These are phyloP conservation scores for Manduca sexta DNA, from an alignment of 1,140 invertebrate genomes.

Conservation along the genomic window DNA sequence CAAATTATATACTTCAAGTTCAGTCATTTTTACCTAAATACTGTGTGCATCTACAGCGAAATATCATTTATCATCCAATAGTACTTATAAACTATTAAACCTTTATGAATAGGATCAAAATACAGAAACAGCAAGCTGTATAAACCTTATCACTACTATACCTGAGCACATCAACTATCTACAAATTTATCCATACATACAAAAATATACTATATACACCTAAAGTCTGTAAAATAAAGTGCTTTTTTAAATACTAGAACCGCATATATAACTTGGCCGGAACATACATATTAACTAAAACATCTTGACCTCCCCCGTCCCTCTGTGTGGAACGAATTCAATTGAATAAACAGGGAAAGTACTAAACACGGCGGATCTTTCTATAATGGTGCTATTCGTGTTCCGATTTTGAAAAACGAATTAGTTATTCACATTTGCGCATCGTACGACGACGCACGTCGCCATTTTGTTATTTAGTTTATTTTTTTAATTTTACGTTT, in stretches of 20 bases:
- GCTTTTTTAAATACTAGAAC: conserved; percentile 8
- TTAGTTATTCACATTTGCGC: conserved; percentile 51
- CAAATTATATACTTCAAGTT: too few relatives aligned
- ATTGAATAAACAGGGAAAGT: background rate
- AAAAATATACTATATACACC: background rate
- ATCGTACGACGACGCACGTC: conserved; percentile 24
- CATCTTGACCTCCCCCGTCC: conserved; percentile 24
- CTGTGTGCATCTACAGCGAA: too few relatives aligned
- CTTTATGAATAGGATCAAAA: background rate
- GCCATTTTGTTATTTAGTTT: conserved; percentile 35
- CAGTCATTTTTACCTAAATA: too few relatives aligned
- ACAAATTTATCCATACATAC: background rate
- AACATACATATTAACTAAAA: conserved; percentile 16
- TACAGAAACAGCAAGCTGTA: conserved; percentile 13
- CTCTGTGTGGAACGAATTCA: background rate
- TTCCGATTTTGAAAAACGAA: conserved; percentile 53
- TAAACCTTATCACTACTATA: conserved; percentile 46
- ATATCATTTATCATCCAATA: too few relatives aligned
- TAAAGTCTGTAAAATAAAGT: conserved; percentile 14
- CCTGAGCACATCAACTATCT: background rate
- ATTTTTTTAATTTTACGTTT: conserved; percentile 24
- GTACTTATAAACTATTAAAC: too few relatives aligned
- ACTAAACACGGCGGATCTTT: background rate
- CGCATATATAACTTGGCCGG: conserved; percentile 10
- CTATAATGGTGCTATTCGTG: conserved; percentile 1